Evolutionary conservation across 2,113 vertebrate species (phyloP), one percentile per base, ranked within the genome.

Genomic region (Gnathonemus longibarbis): DNA sequence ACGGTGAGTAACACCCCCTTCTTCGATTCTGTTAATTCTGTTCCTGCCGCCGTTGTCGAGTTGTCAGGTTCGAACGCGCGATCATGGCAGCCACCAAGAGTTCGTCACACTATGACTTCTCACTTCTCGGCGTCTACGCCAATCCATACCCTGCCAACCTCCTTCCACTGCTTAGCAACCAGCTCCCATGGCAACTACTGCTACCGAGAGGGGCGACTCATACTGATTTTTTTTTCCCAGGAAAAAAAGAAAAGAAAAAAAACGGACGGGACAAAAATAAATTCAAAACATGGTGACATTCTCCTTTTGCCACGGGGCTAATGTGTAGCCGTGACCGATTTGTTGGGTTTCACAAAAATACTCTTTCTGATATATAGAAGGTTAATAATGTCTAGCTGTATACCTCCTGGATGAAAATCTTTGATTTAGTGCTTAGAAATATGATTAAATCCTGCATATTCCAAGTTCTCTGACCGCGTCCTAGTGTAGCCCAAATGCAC

Each of bases 111-210:
- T 89, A 92, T 89, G 27, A 89, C 86, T 92, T 77, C 87, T 91
- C 39, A 58, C 77, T 89, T 70, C 66, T 90, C 87, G 84, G 84
- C 87, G 50, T 49, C 87, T 87, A 89, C 85, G 56, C 80, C 42
- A 83, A 48, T 50, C 31, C 74, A 0, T 70, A 66, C 70, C 90
- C 53, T 86, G 89, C 91, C 93, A 93, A 92, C 89, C 92, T 89
- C 19, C 74, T 90, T 90, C 53, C 89, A 91, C 93, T 94, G 92
- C 95, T 92, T 95, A 94, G 95, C 94, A 96, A 96, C 95, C 88
- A 19, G 91, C 92, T 95, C 92, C 94, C 95, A 95, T 96, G 91
- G 95, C 95, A 96, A 96, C 95, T 90, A 89, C 80, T 91, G 87
- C 92, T 93, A 92, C 88, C 92, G 90, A 70, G 89, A 62, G 52